Evolutionary conservation across 2,113 vertebrate genomes (phyloP).

Genomic region (Catharus fuscescens): DNA sequence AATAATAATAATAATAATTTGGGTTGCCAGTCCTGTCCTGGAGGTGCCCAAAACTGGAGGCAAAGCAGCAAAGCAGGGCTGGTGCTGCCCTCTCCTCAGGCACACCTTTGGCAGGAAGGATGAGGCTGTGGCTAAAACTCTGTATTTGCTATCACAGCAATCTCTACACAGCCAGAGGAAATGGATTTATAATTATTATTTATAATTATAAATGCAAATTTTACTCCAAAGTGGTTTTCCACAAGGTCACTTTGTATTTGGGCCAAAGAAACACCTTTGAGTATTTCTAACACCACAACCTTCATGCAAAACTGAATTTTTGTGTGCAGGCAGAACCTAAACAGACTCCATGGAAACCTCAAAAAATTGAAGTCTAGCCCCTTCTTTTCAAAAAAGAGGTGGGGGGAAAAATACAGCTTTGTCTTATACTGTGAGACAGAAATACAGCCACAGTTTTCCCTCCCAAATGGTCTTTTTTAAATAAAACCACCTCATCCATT

Average conservation of each 20-base stretch:
- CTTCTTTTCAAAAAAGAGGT: background rate
- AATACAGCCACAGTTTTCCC: background rate
- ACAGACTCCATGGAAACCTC: background rate
- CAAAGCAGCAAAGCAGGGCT: rapidly evolving
- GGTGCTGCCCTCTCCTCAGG: background rate
- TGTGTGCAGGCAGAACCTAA: background rate
- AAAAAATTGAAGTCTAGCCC: background rate
- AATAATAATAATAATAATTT: no score
- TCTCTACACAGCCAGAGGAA: background rate
- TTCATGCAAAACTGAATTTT: background rate
- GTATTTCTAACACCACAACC: background rate
- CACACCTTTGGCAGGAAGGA: background rate
- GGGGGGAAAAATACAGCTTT: background rate
- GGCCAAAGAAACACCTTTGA: background rate
- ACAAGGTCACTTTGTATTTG: background rate
- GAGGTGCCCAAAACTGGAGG: background rate
- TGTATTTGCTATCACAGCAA: background rate
- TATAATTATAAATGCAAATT: background rate
- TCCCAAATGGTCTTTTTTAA: slow-evolving; percentile 1
- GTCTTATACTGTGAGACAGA: background rate
- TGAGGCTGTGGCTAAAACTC: background rate
- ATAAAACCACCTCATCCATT: slow-evolving; percentile 26
- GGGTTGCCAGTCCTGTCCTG: background rate
- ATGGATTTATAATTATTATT: background rate
- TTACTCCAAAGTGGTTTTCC: background rate